phyloP scores from a whole-genome alignment of 2,113 vertebrate genomes.

The Psilopogon haemacephalus region DNA sequence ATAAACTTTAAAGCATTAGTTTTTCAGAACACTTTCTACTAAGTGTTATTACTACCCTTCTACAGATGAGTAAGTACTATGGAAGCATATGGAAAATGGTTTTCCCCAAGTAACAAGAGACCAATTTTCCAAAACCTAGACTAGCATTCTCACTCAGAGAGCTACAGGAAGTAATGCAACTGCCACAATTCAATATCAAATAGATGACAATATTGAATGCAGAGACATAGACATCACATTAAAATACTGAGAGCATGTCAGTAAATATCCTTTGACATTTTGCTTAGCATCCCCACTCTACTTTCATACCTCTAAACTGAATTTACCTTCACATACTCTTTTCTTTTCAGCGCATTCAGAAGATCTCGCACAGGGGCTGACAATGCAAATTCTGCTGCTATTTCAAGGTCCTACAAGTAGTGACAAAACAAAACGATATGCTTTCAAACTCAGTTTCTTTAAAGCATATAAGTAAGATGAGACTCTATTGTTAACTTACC shows the following conservation, averaged over 20 bases:
- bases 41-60: background rate
- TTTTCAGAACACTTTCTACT: background rate
- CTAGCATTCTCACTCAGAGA: background rate
- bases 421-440: slow-evolving; percentile 35
- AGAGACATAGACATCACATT: background rate
- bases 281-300: background rate
- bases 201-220: background rate
- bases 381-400: slow-evolving; percentile 91
- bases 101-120: background rate
- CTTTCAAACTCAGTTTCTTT: slow-evolving; percentile 7
- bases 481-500: slow-evolving; percentile 69
- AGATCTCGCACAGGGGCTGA: slow-evolving; percentile 85
- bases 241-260: background rate
- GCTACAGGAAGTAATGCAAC: background rate
- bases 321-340: slow-evolving; percentile 89
- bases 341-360: slow-evolving; percentile 83
- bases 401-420: slow-evolving; percentile 90
- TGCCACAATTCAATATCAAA: background rate
- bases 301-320: background rate
- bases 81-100: background rate
- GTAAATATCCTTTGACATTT: background rate
- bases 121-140: background rate
- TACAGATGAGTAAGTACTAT: background rate
- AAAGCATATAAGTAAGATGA: background rate
- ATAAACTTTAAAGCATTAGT: background rate